phyloP scores from a whole-genome alignment of 1,140 invertebrate species.

The Leguminivora glycinivorella region DNA sequence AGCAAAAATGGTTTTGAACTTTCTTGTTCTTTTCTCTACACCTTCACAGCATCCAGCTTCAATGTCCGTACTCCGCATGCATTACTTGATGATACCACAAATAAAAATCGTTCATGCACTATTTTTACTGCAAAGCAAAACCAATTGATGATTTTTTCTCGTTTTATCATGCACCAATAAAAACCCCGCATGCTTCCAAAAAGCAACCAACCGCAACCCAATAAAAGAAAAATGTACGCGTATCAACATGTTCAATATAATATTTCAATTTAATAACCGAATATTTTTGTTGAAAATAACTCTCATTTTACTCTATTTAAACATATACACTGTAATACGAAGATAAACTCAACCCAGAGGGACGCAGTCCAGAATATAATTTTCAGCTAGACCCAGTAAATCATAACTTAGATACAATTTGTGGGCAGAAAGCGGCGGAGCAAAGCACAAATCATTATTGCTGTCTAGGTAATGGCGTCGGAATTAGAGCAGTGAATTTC shows the following conservation, averaged over 20 bases:
- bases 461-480: constrained; percentile 8
- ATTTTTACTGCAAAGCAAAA: constrained; percentile 8
- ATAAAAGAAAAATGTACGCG: not conserved
- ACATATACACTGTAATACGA: not conserved
- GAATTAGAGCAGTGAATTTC: constrained; percentile 25
- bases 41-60: not conserved
- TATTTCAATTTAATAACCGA: not conserved
- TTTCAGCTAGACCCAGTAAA: constrained; percentile 2
- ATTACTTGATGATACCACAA: not conserved
- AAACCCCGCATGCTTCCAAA: not conserved
- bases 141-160: not conserved
- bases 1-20: constrained; percentile 40
- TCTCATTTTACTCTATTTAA: not conserved
- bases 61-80: not conserved
- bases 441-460: constrained; percentile 22
- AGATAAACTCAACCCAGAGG: not conserved
- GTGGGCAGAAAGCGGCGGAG: constrained; percentile 4
- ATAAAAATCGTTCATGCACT: constrained; percentile 15
- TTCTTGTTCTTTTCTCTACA: not conserved
- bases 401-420: constrained; percentile 15
- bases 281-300: not conserved
- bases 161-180: not conserved
- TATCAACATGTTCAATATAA: not conserved
- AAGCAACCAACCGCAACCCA: not conserved
- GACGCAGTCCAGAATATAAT: not conserved